Base-by-base conservation (phyloP, 2,888 invertebrate species). In the Eilema caniola region DNA sequence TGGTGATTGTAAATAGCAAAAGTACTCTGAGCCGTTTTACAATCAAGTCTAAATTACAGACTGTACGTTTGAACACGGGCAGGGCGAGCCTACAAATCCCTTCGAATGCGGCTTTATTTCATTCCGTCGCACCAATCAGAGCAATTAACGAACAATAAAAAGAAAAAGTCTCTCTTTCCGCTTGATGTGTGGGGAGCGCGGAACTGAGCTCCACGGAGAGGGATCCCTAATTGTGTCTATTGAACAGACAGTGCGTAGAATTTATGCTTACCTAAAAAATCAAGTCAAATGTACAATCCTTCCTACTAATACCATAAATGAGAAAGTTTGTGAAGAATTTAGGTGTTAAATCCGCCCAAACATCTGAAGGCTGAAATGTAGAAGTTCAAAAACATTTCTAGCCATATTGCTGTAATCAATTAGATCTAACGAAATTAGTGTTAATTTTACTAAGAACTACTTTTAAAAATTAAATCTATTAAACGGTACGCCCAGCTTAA, bases 121-220 rank as follows among this genome's bases (percentile, higher is more conserved):
- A 85, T 86, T 85, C 88, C 87, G 85, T 88, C 89, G 90, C 89
- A 90, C 91, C 93, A 92, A 93, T 93, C 93, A 91, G 86, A 90
- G 89, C 92, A 92, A 92, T 92, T 93, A 92, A 90, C 89, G 87
- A 84, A 89, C 85, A 89, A 89, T 88, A 88, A 89, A 90, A 88
- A 84, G 86, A 87, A 92, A 91, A 88, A 66, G 81, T 79, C 79
- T 76, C 77, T 81, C 16, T 83, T 80, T 80, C 83, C 75, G 74
- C 79, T 77, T 75, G 71, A 81, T 78, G 83, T 84, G 75, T 83
- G 83, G 81, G 80, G 80, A 77, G 80, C 74, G 79, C 67, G 78
- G 76, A 77, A 78, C 76, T 74, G 77, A 72, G 73, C 74, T 76
- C 76, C 70, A 76, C 75, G 79, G 74, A 80, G 77, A 82, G 82